A percentile compares a stretch with the other conserved stretches of the same genome.
These are phyloP conservation scores for Acinonyx jubatus DNA, from an alignment of 2,113 vertebrate genomes.

Conservation along the genomic window DNA sequence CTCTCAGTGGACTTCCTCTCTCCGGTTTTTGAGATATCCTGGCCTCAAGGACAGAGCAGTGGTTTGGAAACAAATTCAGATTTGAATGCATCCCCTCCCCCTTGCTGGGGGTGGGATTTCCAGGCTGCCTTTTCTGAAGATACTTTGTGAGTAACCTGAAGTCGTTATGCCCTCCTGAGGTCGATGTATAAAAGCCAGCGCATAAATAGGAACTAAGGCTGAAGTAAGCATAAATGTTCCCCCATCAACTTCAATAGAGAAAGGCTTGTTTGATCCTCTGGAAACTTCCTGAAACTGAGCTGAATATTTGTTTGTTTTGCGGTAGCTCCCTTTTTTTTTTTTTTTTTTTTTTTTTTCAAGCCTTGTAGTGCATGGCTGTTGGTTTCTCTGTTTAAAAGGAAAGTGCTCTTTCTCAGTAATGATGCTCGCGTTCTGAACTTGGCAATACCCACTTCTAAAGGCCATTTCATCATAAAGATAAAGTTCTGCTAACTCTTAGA, in stretches of 20 bases:
- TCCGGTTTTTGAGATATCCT: neutral
- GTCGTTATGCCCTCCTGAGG: conserved; percentile 74
- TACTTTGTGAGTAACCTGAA: conserved; percentile 56
- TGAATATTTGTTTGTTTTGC: conserved; percentile 76
- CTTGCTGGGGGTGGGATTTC: neutral
- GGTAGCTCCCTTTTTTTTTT: conserved; percentile 47
- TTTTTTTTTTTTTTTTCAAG: neutral
- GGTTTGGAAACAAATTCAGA: conserved; percentile 41
- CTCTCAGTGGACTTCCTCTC: neutral
- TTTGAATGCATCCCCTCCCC: neutral
- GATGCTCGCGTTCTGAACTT: neutral
- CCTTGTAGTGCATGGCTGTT: conserved; percentile 20
- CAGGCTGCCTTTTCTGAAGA: conserved; percentile 36
- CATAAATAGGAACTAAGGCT: conserved; percentile 37
- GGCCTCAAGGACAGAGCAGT: neutral
- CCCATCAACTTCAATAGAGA: conserved; percentile 52
- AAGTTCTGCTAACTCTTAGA: conserved; percentile 50
- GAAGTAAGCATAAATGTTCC: conserved; percentile 56
- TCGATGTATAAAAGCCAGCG: conserved; percentile 48
- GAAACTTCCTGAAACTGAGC: conserved; percentile 66
- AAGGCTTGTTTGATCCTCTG: conserved; percentile 66
- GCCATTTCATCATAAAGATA: conserved; percentile 63
- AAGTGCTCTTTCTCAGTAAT: conserved; percentile 68
- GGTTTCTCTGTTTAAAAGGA: conserved; percentile 70
- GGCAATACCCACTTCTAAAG: conserved; percentile 57